Percentiles rank a stretch among this genome's conserved stretches.
These are phyloP conservation scores for Aleadryas rufinucha DNA, from an alignment of 2,113 vertebrate species.

Conservation along the genomic window DNA sequence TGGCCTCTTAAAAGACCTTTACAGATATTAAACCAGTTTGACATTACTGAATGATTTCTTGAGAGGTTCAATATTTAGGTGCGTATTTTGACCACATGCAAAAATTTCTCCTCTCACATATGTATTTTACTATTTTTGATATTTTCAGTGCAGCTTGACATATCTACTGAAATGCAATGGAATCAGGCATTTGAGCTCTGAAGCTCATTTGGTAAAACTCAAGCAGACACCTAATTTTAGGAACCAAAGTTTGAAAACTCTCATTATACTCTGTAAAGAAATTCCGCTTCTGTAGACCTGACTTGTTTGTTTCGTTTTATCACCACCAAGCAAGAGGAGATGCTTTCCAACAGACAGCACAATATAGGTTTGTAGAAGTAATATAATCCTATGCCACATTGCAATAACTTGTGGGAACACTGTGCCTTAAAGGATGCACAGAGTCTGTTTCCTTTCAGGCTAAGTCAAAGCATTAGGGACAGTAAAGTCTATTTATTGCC, in stretches of 20 bases:
- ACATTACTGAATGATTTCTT: not conserved
- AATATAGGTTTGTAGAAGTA: not conserved
- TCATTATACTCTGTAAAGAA: not conserved
- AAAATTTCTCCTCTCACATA: not conserved
- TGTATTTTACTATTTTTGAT: not conserved
- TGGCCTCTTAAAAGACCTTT: not conserved
- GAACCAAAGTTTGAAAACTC: not conserved
- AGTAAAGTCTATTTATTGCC: not conserved
- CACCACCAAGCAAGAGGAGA: not conserved
- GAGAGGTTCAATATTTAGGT: not conserved
- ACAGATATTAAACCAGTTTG: not conserved
- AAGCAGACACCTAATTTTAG: not conserved
- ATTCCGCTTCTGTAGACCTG: not conserved
- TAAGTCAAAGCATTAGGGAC: not conserved
- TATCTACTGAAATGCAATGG: not conserved
- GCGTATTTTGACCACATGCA: not conserved
- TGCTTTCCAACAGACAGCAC: not conserved
- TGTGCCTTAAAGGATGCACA: not conserved
- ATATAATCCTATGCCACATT: not conserved
- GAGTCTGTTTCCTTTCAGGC: not conserved
- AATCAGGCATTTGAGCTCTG: not conserved
- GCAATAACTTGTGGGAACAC: not conserved
- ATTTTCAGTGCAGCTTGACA: not conserved
- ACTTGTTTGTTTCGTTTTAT: not conserved
- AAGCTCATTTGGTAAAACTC: not conserved